Percentiles rank a stretch among this genome's conserved stretches.
Evolutionary conservation across 2,888 invertebrate genomes (phyloP).

Genomic region (Coecobrya sp.): DNA sequence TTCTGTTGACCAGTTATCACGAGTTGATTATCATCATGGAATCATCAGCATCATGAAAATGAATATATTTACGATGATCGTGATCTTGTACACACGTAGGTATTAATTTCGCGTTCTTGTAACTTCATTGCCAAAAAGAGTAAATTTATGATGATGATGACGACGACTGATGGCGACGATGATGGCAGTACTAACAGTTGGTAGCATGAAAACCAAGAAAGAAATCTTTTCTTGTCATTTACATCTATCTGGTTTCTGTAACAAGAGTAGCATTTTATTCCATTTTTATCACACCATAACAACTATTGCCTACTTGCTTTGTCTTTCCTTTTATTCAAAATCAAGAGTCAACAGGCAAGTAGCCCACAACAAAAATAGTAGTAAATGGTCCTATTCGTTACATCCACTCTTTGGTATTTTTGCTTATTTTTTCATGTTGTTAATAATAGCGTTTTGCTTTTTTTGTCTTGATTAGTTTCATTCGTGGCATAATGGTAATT

Average conservation of each 20-base stretch:
- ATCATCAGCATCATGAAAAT: background rate
- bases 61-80: conserved; percentile 15
- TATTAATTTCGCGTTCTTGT: conserved; percentile 18
- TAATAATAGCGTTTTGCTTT: background rate
- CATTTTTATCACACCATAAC: conserved; percentile 26
- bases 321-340: background rate
- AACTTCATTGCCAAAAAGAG: conserved; percentile 58
- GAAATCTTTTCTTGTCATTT: background rate
- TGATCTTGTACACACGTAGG: conserved; percentile 41
- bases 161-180: conserved; percentile 3
- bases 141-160: conserved; percentile 44
- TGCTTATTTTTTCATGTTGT: background rate
- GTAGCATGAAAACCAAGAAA: background rate
- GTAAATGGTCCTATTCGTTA: background rate
- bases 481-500: conserved; percentile 7
- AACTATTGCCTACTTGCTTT: background rate
- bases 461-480: conserved; percentile 13
- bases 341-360: background rate
- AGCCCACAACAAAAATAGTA: background rate
- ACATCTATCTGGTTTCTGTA: conserved; percentile 3
- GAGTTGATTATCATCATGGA: conserved; percentile 18
- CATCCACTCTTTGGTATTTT: background rate
- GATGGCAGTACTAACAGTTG: no score
- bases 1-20: background rate
- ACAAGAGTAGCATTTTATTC: conserved; percentile 1